Conservation (phyloP, 2,113 vertebrate genomes). For the Caranx ignobilis region DNA sequence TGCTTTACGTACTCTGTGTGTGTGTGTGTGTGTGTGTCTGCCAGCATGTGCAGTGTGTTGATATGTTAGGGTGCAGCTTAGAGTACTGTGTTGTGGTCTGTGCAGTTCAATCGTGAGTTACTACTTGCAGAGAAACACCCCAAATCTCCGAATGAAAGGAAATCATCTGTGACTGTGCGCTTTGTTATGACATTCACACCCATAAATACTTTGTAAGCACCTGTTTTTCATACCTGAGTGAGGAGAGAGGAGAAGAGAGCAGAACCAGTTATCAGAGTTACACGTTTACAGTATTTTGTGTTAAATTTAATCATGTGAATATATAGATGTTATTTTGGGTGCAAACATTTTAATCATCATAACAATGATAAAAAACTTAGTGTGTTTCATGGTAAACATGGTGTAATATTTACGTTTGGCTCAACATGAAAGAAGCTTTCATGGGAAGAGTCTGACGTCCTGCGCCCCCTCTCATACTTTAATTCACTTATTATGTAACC, state of each 20-base stretch:
- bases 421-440: not conserved
- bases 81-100: not conserved
- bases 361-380: not conserved
- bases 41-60: not conserved
- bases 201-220: not conserved
- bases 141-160: slow-evolving; percentile 3
- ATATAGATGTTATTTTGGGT: not conserved
- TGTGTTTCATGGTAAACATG: not conserved
- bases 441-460: not conserved
- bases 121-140: not conserved
- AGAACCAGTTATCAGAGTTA: not conserved
- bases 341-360: not conserved
- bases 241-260: too few species aligned
- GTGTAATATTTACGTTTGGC: not conserved
- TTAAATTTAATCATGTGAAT: not conserved
- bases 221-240: too few species aligned
- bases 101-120: not conserved
- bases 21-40: not conserved
- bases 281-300: not conserved
- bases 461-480: not conserved
- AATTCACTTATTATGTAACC: not conserved
- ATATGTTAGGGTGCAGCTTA: not conserved
- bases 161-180: not conserved
- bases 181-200: not conserved
- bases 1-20: not conserved